Conservation (phyloP, 1,140 invertebrate species). For the Psix sp. region DNA sequence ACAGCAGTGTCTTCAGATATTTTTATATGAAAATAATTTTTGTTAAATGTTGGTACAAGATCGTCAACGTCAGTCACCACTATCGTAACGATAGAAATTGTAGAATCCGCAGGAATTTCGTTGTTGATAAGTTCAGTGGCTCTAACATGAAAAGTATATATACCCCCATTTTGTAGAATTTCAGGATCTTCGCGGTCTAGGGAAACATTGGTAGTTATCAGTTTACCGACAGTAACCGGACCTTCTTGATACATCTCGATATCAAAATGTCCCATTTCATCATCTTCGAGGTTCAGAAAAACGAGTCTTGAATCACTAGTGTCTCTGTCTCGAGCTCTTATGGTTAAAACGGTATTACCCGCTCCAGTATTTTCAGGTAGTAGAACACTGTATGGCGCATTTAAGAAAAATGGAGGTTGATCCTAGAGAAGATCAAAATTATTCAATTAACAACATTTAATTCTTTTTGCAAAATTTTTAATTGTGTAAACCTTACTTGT, state of each 20-base stretch:
- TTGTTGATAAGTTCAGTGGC: constrained; percentile 86
- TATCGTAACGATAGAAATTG: constrained; percentile 84
- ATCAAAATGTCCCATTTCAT: constrained; percentile 83
- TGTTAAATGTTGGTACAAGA: constrained; percentile 86
- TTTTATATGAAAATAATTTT: constrained; percentile 81
- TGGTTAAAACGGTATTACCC: constrained; percentile 80
- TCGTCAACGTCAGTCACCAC: constrained; percentile 91
- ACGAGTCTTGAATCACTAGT: constrained; percentile 83
- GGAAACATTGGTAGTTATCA: constrained; percentile 81
- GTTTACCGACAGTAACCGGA: constrained; percentile 73
- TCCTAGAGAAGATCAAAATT: constrained; percentile 75
- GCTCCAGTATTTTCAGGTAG: constrained; percentile 84
- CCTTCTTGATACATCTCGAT: constrained; percentile 77
- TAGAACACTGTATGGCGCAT: constrained; percentile 86
- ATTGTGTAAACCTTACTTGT: constrained; percentile 73
- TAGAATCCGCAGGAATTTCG: constrained; percentile 82
- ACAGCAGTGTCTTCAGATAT: constrained; percentile 87
- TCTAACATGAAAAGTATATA: constrained; percentile 85
- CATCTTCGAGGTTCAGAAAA: constrained; percentile 82
- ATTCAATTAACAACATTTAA: not conserved
- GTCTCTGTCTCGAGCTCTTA: constrained; percentile 87
- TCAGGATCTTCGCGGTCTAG: constrained; percentile 85
- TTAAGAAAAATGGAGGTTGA: constrained; percentile 86
- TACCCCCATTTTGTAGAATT: constrained; percentile 86
- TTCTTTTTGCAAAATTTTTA: not conserved